phyloP scores from a whole-genome alignment of 2,888 invertebrate species.

The Anarsia innoxiella region DNA sequence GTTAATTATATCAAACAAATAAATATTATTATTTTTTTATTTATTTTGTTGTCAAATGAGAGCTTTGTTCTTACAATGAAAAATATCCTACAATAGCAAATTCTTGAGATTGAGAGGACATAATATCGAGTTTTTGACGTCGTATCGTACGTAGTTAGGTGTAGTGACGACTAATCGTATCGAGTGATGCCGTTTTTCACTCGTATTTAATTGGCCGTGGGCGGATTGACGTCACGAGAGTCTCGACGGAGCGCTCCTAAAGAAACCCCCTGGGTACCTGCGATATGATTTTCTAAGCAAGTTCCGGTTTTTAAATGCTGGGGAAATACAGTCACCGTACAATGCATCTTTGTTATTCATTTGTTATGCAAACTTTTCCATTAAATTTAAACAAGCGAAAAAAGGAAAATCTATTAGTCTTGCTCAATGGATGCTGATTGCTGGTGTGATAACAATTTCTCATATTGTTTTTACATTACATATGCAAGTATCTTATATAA shows the following conservation, averaged over 20 bases:
- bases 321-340: not conserved
- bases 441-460: not conserved
- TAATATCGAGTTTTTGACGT: not conserved
- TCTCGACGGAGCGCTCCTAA: not conserved
- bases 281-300: not conserved
- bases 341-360: not conserved
- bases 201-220: constrained; percentile 16
- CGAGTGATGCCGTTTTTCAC: constrained; percentile 6
- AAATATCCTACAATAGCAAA: too few relatives aligned
- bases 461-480: not conserved
- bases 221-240: constrained; percentile 17
- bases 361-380: too few relatives aligned
- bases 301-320: not conserved
- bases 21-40: too few relatives aligned
- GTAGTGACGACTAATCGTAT: constrained; percentile 1
- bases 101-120: too few relatives aligned
- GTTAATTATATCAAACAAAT: too few relatives aligned
- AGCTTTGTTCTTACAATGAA: too few relatives aligned
- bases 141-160: not conserved
- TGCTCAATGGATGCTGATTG: too few relatives aligned
- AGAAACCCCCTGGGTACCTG: not conserved
- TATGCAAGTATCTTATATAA: not conserved
- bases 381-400: too few relatives aligned
- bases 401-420: too few relatives aligned
- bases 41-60: too few relatives aligned